phyloP scores from a whole-genome alignment of 2,113 vertebrate species.

The Clinocottus analis region DNA sequence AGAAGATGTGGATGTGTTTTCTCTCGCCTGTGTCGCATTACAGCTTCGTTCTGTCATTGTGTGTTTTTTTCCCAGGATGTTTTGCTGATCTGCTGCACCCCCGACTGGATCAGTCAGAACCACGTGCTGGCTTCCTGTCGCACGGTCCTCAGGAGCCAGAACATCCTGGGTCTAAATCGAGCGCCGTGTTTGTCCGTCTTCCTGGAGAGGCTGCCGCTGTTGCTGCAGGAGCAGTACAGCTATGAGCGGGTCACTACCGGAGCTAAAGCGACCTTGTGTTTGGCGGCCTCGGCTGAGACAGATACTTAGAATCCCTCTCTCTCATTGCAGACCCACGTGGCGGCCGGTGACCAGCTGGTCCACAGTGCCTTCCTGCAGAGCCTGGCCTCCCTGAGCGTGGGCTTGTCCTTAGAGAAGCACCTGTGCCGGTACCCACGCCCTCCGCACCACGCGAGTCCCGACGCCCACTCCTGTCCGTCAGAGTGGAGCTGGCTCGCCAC shows the following conservation, averaged over 20 bases:
- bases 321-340: constrained; percentile 79
- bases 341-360: constrained; percentile 84
- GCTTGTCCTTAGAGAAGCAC: constrained; percentile 82
- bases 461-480: constrained; percentile 61
- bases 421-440: constrained; percentile 77
- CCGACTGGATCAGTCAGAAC: constrained; percentile 85
- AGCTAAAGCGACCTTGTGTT: not conserved
- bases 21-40: not conserved
- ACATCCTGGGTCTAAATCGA: constrained; percentile 82
- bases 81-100: constrained; percentile 83
- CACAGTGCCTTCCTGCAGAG: constrained; percentile 87
- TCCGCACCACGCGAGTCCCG: constrained; percentile 74
- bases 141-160: constrained; percentile 82
- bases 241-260: constrained; percentile 81
- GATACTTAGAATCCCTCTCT: constrained; percentile 6
- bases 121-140: constrained; percentile 84
- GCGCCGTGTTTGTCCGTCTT: constrained; percentile 85
- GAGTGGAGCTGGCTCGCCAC: constrained; percentile 85
- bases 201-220: constrained; percentile 83
- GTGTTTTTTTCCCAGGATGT: constrained; percentile 78
- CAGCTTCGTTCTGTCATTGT: not conserved
- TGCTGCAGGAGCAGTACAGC: constrained; percentile 84
- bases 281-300: not conserved
- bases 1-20: not conserved
- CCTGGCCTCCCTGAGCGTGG: constrained; percentile 81